A percentile compares a stretch with the other conserved stretches of the same genome.
phyloP scores from a whole-genome alignment of 2,888 invertebrate species.

The Athripsodes cinereus region DNA sequence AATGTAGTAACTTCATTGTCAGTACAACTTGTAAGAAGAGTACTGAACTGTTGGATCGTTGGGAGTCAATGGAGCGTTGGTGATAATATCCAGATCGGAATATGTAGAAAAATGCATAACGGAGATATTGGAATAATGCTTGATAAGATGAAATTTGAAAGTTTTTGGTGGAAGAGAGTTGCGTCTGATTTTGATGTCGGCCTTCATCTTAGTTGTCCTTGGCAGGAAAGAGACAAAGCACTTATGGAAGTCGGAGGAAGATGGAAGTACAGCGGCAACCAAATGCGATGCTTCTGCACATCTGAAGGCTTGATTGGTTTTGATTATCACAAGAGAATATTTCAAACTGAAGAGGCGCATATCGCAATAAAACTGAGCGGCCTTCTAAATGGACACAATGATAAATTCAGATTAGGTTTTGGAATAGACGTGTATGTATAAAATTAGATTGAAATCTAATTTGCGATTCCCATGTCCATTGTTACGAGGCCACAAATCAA shows the following conservation, averaged over 20 bases:
- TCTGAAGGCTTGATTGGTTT: slow-evolving; percentile 46
- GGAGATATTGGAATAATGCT: slow-evolving; percentile 5
- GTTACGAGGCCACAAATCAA: not conserved
- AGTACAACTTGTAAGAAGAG: slow-evolving; percentile 4
- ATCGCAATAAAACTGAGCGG: slow-evolving; percentile 44
- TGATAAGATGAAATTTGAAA: slow-evolving; percentile 36
- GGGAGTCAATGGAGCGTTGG: slow-evolving; percentile 5
- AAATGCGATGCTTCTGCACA: slow-evolving; percentile 39
- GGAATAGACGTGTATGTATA: slow-evolving; percentile 12
- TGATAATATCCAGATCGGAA: not conserved
- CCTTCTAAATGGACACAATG: slow-evolving; percentile 46
- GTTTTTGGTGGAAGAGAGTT: slow-evolving; percentile 4
- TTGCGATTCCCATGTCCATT: not conserved
- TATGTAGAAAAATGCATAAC: not conserved
- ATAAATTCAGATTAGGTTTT: slow-evolving; percentile 43
- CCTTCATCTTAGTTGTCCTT: not conserved
- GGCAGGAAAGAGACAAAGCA: slow-evolving; percentile 37
- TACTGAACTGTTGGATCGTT: slow-evolving; percentile 2
- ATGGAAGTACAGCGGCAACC: slow-evolving; percentile 7
- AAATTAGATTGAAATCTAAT: not conserved
- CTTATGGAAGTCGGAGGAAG: slow-evolving; percentile 38
- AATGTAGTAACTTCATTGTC: not conserved
- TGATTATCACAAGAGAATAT: slow-evolving; percentile 40
- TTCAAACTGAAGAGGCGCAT: slow-evolving; percentile 37
- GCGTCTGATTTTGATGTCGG: not conserved